Evolutionary conservation across 2,113 vertebrate genomes (phyloP).

Genomic region (Hippoglossus stenolepis): DNA sequence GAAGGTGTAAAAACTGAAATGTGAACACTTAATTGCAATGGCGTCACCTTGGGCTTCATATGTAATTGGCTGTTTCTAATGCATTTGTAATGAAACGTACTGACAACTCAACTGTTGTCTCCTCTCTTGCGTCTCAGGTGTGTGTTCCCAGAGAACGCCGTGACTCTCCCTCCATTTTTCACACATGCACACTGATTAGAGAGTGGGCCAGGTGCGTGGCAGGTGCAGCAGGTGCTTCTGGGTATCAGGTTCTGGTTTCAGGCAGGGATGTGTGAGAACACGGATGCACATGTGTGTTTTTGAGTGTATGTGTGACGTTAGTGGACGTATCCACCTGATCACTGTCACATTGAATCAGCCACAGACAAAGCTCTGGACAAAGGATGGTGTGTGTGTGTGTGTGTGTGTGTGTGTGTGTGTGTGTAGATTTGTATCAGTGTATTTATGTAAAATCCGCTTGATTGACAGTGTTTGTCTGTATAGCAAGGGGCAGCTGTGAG

Average conservation of each 20-base stretch:
- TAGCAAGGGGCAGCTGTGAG: neutral
- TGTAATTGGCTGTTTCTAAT: conserved; percentile 54
- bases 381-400: conserved; percentile 9
- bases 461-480: neutral
- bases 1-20: conserved; percentile 38
- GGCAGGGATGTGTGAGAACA: conserved; percentile 50
- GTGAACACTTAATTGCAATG: conserved; percentile 34
- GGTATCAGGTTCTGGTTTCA: conserved; percentile 74
- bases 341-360: conserved; percentile 60
- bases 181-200: conserved; percentile 75
- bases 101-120: conserved; percentile 16
- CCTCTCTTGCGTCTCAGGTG: conserved; percentile 1
- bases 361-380: conserved; percentile 43
- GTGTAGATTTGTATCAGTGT: conserved; percentile 10
- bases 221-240: conserved; percentile 80
- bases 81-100: conserved; percentile 43
- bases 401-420: neutral
- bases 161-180: conserved; percentile 50
- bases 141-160: conserved; percentile 20
- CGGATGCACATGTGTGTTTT: conserved; percentile 44
- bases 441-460: conserved; percentile 1
- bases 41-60: conserved; percentile 28
- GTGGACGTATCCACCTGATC: conserved; percentile 66
- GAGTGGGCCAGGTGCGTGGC: conserved; percentile 74
- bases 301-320: conserved; percentile 50